These are phyloP conservation scores for Phymastichus coffea DNA, from an alignment of 1,140 invertebrate species.

Conservation along the genomic window DNA sequence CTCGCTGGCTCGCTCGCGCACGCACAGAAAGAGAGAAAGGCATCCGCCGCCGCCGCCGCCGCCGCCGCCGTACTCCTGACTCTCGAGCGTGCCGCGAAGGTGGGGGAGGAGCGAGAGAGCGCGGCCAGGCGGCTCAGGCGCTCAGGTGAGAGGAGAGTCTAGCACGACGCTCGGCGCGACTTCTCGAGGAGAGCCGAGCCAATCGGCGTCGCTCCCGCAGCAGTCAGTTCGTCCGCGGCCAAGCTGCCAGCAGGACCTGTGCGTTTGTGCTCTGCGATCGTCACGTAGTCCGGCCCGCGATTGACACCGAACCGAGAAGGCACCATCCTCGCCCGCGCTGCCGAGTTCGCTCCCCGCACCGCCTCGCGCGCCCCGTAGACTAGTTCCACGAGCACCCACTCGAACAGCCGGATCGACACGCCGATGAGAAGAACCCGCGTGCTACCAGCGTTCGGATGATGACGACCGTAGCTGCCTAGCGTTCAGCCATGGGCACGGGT, in stretches of 20 bases:
- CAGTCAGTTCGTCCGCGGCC: no score
- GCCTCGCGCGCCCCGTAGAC: conserved; percentile 17
- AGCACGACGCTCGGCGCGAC: no score
- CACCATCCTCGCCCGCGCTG: no score
- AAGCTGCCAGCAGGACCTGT: not conserved
- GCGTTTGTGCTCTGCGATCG: no score
- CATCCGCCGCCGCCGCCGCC: not conserved
- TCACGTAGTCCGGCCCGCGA: no score
- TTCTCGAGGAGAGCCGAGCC: not conserved
- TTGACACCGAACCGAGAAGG: conserved; percentile 16
- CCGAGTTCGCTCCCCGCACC: conserved; percentile 10
- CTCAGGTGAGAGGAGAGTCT: conserved; percentile 5
- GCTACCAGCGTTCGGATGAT: not conserved
- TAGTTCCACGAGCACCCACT: conserved; percentile 27
- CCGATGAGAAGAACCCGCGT: conserved; percentile 7
- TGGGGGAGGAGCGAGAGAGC: not conserved
- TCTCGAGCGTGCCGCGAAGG: not conserved
- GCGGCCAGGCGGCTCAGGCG: not conserved
- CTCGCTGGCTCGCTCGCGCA: not conserved
- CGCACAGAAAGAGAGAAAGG: conserved; percentile 2
- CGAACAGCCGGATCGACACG: conserved; percentile 9
- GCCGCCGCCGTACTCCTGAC: not conserved
- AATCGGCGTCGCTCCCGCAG: not conserved
- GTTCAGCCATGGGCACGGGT: conserved; percentile 54
- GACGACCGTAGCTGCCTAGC: conserved; percentile 5